Percentiles rank a stretch among this genome's conserved stretches.
phyloP scores from a whole-genome alignment of 2,888 invertebrate species.

The Drosophila mimica region DNA sequence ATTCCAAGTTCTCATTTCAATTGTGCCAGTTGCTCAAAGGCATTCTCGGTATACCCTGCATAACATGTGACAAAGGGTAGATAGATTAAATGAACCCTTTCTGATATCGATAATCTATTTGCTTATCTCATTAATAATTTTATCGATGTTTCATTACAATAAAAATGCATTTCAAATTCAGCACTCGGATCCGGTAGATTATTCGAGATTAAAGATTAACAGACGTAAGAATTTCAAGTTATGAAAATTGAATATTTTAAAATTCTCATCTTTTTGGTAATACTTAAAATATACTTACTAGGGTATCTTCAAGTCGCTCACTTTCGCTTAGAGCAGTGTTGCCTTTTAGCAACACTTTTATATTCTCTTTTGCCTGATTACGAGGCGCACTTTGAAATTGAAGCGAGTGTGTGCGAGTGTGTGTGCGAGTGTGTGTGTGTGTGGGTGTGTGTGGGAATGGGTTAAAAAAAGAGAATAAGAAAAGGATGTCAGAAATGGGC shows the following conservation, averaged over 20 bases:
- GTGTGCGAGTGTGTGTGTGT: neutral
- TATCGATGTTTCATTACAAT: neutral
- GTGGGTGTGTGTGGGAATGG: neutral
- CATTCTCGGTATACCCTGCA: constrained; percentile 31
- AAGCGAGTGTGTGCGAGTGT: constrained; percentile 31
- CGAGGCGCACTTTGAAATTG: constrained; percentile 57
- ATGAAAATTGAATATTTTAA: too few relatives aligned
- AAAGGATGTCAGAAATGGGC: constrained; percentile 18
- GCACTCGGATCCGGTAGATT: neutral
- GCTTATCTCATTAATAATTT: too few relatives aligned
- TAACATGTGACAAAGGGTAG: neutral
- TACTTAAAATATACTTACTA: too few relatives aligned
- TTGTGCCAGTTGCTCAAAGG: constrained; percentile 53
- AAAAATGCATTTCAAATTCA: neutral
- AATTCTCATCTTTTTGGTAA: too few relatives aligned
- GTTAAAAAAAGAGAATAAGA: constrained; percentile 5
- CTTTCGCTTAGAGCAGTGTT: neutral
- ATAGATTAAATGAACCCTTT: neutral
- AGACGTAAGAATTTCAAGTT: too few relatives aligned
- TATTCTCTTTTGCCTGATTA: constrained; percentile 30
- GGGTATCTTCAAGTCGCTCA: neutral
- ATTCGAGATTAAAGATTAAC: neutral
- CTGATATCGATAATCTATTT: neutral
- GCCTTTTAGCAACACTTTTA: neutral
- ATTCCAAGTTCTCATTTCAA: constrained; percentile 41